These are phyloP conservation scores for Drosophila tani DNA, from an alignment of 1,140 invertebrate species.

Conservation along the genomic window DNA sequence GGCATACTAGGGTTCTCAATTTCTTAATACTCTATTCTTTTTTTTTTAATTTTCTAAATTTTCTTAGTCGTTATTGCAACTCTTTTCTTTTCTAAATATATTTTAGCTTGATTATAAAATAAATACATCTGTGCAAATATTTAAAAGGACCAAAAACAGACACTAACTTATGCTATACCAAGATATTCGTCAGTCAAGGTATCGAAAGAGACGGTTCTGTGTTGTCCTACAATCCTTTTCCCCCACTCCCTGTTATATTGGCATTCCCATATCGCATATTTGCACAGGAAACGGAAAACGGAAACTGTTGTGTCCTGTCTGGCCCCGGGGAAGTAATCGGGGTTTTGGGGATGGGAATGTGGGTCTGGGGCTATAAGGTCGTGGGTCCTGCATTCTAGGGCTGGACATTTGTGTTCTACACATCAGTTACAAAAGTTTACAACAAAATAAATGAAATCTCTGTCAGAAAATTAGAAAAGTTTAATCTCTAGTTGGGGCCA, in stretches of 20 bases:
- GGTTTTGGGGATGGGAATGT: conserved; percentile 1
- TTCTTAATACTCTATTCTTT: too few relatives aligned
- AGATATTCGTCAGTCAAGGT: not conserved
- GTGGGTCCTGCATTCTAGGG: not conserved
- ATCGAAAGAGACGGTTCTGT: not conserved
- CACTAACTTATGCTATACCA: too few relatives aligned
- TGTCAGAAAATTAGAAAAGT: not conserved
- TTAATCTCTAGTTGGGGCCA: not conserved
- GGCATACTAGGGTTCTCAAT: too few relatives aligned
- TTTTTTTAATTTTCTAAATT: too few relatives aligned
- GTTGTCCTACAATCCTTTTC: conserved; percentile 9
- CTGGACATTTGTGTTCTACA: not conserved
- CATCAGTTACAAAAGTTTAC: conserved; percentile 34
- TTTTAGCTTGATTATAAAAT: too few relatives aligned
- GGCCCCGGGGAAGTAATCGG: conserved; percentile 5
- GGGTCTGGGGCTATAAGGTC: not conserved
- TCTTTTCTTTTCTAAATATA: too few relatives aligned
- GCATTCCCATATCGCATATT: conserved; percentile 24
- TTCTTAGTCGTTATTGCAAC: too few relatives aligned
- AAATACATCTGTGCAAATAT: too few relatives aligned
- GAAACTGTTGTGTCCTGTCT: conserved; percentile 41
- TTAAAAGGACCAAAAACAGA: too few relatives aligned
- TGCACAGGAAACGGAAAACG: conserved; percentile 55
- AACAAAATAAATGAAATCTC: not conserved
- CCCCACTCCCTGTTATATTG: not conserved